Evolutionary conservation across 1,140 invertebrate species (phyloP), one percentile per base, ranked within the genome.

Genomic region (Bombus balteatus): DNA sequence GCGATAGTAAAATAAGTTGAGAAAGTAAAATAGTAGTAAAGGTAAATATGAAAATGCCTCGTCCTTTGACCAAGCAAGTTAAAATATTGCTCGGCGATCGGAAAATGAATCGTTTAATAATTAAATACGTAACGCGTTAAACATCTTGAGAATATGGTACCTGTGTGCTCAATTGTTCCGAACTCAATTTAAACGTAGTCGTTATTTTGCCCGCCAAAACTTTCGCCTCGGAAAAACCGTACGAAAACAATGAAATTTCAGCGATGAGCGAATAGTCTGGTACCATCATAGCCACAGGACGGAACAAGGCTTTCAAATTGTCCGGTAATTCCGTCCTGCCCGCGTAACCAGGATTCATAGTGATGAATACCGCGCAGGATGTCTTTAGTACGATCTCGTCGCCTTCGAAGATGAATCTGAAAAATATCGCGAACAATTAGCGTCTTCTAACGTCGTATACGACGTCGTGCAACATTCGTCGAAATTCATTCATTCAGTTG

Each of bases 271-370:
- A 95, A 90, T 97, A 97, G 93, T 97, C 96, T 0, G 97, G 97
- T 1, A 97, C 97, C 97, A 97, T 97, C 97, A 97, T 97, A 28
- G 97, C 97, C 3, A 97, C 97, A 1, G 97, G 97, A 15, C 97
- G 95, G 92, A 97, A 97, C 32, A 97, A 91, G 3, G 97, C 96
- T 94, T 97, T 96, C n/a, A 97, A 92, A 91, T 97, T 97, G 89
- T 97, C 97, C 0, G 97, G 97, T 25, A 97, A 93, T 91, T 97
- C 97, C 0, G 97, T 97, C 65, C 97, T 94, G 34, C 97, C 97
- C 32, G 97, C 97, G 91, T 97, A 97, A 73, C 97, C 96, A 10
- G 97, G 97, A 94, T 97, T 97, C 97, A 97, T 97, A 4, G 97
- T 97, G 75, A 97, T 97, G 88, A 97, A 97, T 9, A 97, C 96